phyloP scores from a whole-genome alignment of 2,888 invertebrate species.

The Nematopogon swammerdamellus region DNA sequence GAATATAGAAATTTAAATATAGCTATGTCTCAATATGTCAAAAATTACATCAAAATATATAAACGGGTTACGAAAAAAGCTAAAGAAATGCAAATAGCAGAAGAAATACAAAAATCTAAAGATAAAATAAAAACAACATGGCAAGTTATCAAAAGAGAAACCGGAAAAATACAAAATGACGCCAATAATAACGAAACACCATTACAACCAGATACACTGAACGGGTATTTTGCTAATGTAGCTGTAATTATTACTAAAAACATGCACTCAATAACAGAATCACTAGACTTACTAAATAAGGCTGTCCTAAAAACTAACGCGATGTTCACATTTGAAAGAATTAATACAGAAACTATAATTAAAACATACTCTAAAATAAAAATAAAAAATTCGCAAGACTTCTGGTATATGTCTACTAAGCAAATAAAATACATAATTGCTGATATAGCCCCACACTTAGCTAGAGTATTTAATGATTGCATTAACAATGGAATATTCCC shows the following conservation, averaged over 20 bases:
- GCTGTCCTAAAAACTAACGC: too few species aligned
- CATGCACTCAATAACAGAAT: too few species aligned
- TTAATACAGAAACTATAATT: too few species aligned
- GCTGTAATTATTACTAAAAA: too few species aligned
- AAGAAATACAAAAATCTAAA: background rate
- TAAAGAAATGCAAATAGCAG: background rate
- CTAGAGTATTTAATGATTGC: constrained; percentile 8
- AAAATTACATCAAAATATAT: background rate
- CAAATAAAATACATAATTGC: background rate
- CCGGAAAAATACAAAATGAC: background rate
- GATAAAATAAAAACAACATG: background rate
- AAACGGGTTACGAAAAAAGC: background rate
- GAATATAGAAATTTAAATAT: too few species aligned
- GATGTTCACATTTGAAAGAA: too few species aligned
- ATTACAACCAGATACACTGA: too few species aligned
- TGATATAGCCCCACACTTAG: constrained; percentile 1
- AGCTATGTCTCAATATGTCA: too few species aligned
- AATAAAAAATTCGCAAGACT: background rate
- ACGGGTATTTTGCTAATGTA: too few species aligned
- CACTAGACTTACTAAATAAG: too few species aligned
- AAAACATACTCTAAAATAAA: background rate
- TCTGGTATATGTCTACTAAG: background rate
- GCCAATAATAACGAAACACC: too few species aligned
- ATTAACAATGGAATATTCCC: constrained; percentile 7
- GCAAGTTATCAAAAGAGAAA: background rate